Base-by-base conservation (phyloP, 2,797 vertebrate genomes). In the Catharus ustulatus region DNA sequence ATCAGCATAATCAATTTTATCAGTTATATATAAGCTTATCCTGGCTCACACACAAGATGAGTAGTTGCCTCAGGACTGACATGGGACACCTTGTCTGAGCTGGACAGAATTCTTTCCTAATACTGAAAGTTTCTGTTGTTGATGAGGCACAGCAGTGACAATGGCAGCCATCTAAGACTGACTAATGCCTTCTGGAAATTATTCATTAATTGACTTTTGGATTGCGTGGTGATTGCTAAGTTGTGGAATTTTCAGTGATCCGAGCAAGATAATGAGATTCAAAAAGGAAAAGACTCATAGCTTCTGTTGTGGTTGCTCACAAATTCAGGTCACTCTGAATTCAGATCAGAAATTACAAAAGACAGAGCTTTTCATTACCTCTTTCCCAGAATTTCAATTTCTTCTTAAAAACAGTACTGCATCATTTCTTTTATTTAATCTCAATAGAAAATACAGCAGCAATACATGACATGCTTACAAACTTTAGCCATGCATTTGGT, bases 311-410 rank as follows among this genome's bases (percentile, higher is more conserved):
- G 11, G 26, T 62, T 43, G 36, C 48, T 81, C 48, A 67, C 42
- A 67, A 46, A 54, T 34, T 61, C 48, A 54, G 40, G 24, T 59
- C 73, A 48, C 23, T 84, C 34, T 69, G 52, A 75, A 69, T 51
- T 81, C 36, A 75, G 51, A 66, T 66, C 48, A 90, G 71, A 89
- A 79, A 76, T 76, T 29, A 59, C 27, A n/a, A 36, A 51, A 81
- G 51, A 43, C 20, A 61, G 48, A 95, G 17, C 32, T 77, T 82
- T 72, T 62, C 22, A 43, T 61, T 82, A 51, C 6, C 7, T 59
- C 38, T 76, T 95, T 80, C 46, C n/a, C 57, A 71, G 52, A 87
- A 89, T 73, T 82, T 90, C 17, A 73, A 10, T 82, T 94, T 90
- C 36, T 69, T 34, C 67, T 79, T 69, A 57, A 87, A 71, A 94